Percentiles rank a stretch among this genome's conserved stretches.
These are phyloP conservation scores for Coenonympha arcania DNA, from an alignment of 2,888 invertebrate genomes.

Conservation along the genomic window DNA sequence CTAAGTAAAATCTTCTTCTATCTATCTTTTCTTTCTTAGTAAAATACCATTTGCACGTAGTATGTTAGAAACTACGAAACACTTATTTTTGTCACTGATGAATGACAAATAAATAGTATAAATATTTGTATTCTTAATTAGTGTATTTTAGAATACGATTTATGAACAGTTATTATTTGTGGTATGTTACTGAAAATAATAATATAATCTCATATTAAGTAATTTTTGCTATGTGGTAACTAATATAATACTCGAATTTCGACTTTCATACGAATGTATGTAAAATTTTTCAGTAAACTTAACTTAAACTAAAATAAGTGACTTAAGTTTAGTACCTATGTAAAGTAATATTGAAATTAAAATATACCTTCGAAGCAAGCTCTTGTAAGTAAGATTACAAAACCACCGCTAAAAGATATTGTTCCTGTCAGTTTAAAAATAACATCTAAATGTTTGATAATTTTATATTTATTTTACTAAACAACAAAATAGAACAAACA, in stretches of 20 bases:
- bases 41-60: too few relatives aligned
- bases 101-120: too few relatives aligned
- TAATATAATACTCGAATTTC: constrained; percentile 6
- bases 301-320: neutral
- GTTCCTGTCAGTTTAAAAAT: too few relatives aligned
- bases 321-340: neutral
- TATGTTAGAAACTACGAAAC: too few relatives aligned
- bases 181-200: neutral
- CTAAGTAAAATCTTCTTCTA: too few relatives aligned
- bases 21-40: too few relatives aligned
- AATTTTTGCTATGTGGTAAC: neutral
- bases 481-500: too few relatives aligned
- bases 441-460: too few relatives aligned
- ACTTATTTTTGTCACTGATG: too few relatives aligned
- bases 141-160: constrained; percentile 1
- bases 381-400: neutral
- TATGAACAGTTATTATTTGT: neutral
- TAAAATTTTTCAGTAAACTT: neutral
- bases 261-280: neutral
- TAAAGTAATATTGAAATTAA: too few relatives aligned
- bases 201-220: constrained; percentile 3
- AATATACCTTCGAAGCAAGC: neutral
- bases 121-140: neutral
- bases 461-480: too few relatives aligned
- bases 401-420: too few relatives aligned